Conservation (phyloP, 2,797 vertebrate genomes). For the Epinephelus awoara region DNA sequence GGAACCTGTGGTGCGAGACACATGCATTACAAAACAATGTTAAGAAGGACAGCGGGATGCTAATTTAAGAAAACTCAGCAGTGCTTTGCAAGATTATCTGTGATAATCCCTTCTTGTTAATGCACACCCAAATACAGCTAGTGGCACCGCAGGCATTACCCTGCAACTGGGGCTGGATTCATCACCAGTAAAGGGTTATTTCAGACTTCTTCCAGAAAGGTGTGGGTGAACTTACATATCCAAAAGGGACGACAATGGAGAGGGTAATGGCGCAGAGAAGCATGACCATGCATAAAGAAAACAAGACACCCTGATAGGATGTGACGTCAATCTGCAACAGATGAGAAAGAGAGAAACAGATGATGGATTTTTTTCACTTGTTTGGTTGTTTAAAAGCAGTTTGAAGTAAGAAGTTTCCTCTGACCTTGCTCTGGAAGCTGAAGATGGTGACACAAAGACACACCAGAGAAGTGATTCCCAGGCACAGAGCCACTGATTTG, state of each 20-base stretch:
- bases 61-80: constrained; percentile 55
- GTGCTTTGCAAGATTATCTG: constrained; percentile 59
- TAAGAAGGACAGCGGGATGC: constrained; percentile 45
- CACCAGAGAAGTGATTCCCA: constrained; percentile 93
- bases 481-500: constrained; percentile 91
- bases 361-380: neutral
- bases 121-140: constrained; percentile 12
- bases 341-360: neutral
- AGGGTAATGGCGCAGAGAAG: constrained; percentile 91
- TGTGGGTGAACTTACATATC: constrained; percentile 88
- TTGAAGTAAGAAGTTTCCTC: constrained; percentile 17
- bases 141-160: constrained; percentile 34
- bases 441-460: constrained; percentile 93
- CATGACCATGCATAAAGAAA: constrained; percentile 92
- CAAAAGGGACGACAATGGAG: constrained; percentile 90
- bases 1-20: constrained; percentile 86
- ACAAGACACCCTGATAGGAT: constrained; percentile 92
- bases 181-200: constrained; percentile 35
- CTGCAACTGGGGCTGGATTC: constrained; percentile 29
- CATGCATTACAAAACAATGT: constrained; percentile 54
- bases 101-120: constrained; percentile 59
- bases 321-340: constrained; percentile 91
- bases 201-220: constrained; percentile 25
- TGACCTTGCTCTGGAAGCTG: constrained; percentile 96
- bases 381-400: neutral